phyloP scores from a whole-genome alignment of 2,888 invertebrate genomes.

The Ichneumoninae sp. region DNA sequence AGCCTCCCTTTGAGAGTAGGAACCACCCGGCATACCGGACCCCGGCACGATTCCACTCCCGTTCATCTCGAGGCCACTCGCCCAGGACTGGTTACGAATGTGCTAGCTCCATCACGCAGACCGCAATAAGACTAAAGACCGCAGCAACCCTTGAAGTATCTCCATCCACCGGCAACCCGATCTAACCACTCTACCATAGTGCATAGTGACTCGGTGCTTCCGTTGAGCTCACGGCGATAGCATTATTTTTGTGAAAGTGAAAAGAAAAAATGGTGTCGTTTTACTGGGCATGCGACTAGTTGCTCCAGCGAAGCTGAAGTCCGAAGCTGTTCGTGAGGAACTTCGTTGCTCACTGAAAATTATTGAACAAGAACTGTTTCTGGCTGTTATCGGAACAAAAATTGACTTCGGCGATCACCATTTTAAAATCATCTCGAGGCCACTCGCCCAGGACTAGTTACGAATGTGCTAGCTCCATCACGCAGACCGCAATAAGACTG shows the following conservation, averaged over 20 bases:
- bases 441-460: slow-evolving; percentile 33
- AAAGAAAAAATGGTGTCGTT: not conserved
- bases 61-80: slow-evolving; percentile 33
- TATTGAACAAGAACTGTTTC: no score
- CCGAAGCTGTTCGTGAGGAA: no score
- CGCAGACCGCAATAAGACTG: slow-evolving; percentile 43
- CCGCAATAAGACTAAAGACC: slow-evolving; percentile 47
- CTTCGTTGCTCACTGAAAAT: no score
- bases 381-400: no score
- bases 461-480: slow-evolving; percentile 39
- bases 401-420: no score
- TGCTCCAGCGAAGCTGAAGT: no score
- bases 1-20: slow-evolving; percentile 50
- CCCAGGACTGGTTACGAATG: slow-evolving; percentile 40
- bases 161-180: not conserved
- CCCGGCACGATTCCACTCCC: slow-evolving; percentile 25
- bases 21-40: slow-evolving; percentile 7
- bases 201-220: not conserved
- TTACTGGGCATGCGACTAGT: not conserved
- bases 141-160: slow-evolving; percentile 31
- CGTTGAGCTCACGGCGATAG: not conserved
- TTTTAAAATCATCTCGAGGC: not conserved
- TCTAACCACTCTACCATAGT: not conserved
- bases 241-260: not conserved
- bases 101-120: slow-evolving; percentile 30